Conservation (phyloP, 2,888 invertebrate genomes). For the Agrilus mali region DNA sequence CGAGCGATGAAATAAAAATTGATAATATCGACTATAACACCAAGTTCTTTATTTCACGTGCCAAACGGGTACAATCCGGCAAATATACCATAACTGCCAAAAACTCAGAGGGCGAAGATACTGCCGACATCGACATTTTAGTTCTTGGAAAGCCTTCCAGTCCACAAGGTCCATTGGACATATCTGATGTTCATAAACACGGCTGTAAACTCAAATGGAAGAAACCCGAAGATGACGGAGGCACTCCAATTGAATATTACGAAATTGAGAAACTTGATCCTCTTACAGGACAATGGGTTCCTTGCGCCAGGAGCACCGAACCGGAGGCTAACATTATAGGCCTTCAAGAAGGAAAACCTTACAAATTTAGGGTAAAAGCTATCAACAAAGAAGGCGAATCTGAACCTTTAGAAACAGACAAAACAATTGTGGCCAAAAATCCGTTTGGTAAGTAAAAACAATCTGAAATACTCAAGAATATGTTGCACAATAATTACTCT, state of each 20-base stretch:
- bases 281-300: slow-evolving; percentile 84
- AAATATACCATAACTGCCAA: slow-evolving; percentile 81
- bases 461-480: background rate
- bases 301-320: slow-evolving; percentile 76
- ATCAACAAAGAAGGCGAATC: slow-evolving; percentile 98
- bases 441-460: slow-evolving; percentile 72
- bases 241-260: slow-evolving; percentile 85
- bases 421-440: slow-evolving; percentile 94
- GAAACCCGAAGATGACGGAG: slow-evolving; percentile 93
- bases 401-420: slow-evolving; percentile 88
- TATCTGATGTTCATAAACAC: slow-evolving; percentile 80
- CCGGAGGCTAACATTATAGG: slow-evolving; percentile 76
- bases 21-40: slow-evolving; percentile 84
- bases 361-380: slow-evolving; percentile 96
- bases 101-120: slow-evolving; percentile 88
- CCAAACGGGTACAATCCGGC: slow-evolving; percentile 70
- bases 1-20: slow-evolving; percentile 53
- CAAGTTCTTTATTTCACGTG: slow-evolving; percentile 74
- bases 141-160: slow-evolving; percentile 65
- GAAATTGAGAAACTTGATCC: slow-evolving; percentile 94
- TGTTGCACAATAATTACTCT: slow-evolving; percentile 7
- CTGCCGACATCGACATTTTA: slow-evolving; percentile 80
- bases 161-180: slow-evolving; percentile 78
- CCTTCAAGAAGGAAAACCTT: slow-evolving; percentile 87
- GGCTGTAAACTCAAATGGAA: slow-evolving; percentile 87